These are phyloP conservation scores for Montipora efflorescens DNA, from an alignment of 64 coral and sea anemone species.

Conservation along the genomic window DNA sequence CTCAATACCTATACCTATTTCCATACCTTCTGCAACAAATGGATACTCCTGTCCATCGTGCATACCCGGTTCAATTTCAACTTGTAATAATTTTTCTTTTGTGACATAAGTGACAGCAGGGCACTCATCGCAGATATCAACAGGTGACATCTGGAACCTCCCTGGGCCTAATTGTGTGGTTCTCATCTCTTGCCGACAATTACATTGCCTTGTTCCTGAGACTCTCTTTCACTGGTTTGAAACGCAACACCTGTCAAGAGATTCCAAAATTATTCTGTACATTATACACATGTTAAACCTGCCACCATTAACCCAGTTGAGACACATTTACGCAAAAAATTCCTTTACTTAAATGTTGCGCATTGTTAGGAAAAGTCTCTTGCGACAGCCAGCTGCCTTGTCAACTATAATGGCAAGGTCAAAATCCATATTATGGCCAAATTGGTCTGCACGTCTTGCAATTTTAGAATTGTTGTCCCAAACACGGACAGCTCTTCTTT, in stretches of 20 bases:
- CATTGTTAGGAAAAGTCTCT: too few species aligned
- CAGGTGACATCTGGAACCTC: slow-evolving; percentile 88
- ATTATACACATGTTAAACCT: too few species aligned
- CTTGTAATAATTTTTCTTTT: slow-evolving; percentile 80
- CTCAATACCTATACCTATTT: background rate
- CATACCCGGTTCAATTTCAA: slow-evolving; percentile 86
- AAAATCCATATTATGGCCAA: too few species aligned
- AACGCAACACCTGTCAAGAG: slow-evolving; percentile 52
- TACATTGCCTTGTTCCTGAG: slow-evolving; percentile 85
- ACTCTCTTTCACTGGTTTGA: slow-evolving; percentile 75
- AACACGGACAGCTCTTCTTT: too few species aligned
- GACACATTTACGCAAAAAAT: too few species aligned
- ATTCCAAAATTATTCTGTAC: background rate
- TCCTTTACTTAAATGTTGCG: too few species aligned
- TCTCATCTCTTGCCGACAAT: slow-evolving; percentile 88
- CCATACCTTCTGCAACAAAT: slow-evolving; percentile 80
- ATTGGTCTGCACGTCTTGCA: too few species aligned
- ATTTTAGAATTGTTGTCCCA: too few species aligned
- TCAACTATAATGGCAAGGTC: too few species aligned
- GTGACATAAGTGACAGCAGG: slow-evolving; percentile 85
- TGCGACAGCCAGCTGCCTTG: too few species aligned
- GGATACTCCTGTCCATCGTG: slow-evolving; percentile 79
- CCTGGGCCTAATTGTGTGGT: slow-evolving; percentile 85
- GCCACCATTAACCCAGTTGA: too few species aligned
- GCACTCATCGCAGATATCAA: slow-evolving; percentile 87